These are phyloP conservation scores for Phenacoccus solenopsis DNA, from an alignment of 1,140 invertebrate genomes.

Conservation along the genomic window DNA sequence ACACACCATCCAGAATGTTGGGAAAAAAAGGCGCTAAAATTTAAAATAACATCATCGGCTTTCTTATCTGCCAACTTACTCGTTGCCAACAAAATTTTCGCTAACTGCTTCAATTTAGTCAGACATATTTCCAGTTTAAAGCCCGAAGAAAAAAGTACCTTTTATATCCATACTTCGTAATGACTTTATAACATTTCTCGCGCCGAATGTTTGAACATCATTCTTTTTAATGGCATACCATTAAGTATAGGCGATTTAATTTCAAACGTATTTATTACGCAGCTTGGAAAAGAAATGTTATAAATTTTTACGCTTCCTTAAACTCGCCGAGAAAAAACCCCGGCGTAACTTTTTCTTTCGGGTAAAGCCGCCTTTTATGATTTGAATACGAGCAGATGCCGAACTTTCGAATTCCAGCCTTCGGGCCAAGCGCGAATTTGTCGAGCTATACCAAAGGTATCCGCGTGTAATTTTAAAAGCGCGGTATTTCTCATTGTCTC, in stretches of 20 bases:
- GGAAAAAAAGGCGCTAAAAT: neutral
- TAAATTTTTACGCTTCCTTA: slow-evolving; percentile 11
- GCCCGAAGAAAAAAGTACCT: neutral
- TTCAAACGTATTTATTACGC: slow-evolving; percentile 17
- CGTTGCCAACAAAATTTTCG: slow-evolving; percentile 13
- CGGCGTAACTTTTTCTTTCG: neutral
- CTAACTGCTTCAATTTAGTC: neutral
- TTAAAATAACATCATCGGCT: neutral
- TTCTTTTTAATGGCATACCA: slow-evolving; percentile 7
- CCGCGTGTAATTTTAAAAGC: no score
- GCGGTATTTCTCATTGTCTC: no score
- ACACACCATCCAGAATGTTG: no score
- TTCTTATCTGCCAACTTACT: neutral
- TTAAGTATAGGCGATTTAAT: slow-evolving; percentile 14
- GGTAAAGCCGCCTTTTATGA: neutral
- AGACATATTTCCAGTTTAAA: neutral
- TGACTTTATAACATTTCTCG: slow-evolving; percentile 9
- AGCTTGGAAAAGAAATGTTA: neutral
- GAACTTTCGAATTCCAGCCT: neutral
- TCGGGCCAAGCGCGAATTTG: neutral
- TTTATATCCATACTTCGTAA: slow-evolving; percentile 14
- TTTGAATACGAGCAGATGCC: neutral
- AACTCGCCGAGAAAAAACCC: slow-evolving; percentile 6
- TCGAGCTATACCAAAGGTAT: neutral
- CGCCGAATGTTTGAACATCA: neutral